phyloP scores from a whole-genome alignment of 2,113 vertebrate species.

The Actenoides lindsayi region DNA sequence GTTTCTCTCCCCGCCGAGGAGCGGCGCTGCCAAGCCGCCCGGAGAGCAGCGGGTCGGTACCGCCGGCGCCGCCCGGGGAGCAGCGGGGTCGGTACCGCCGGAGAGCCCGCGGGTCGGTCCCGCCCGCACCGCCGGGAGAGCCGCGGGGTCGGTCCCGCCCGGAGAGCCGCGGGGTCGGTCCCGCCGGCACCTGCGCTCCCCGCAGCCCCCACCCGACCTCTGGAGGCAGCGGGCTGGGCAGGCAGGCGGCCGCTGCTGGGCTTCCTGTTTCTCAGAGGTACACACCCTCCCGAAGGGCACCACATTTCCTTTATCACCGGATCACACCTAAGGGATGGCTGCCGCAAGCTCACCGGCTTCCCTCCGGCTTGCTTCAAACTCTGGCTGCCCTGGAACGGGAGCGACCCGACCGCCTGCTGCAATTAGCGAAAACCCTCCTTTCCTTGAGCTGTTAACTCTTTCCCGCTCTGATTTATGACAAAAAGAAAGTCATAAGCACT shows the following conservation, averaged over 20 bases:
- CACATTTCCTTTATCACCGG: conserved; percentile 75
- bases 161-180: background rate
- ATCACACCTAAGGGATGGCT: conserved; percentile 77
- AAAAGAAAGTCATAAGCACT: conserved; percentile 24
- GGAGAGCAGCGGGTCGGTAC: background rate
- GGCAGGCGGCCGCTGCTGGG: conserved; percentile 37
- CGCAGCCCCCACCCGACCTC: conserved; percentile 24
- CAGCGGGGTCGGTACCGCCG: background rate
- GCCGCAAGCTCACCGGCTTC: background rate
- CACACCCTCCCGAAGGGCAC: conserved; percentile 77
- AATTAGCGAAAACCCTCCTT: background rate
- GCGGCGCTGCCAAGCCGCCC: conserved; percentile 39
- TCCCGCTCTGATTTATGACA: background rate
- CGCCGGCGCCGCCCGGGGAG: no score
- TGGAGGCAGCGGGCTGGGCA: background rate
- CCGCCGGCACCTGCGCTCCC: conserved; percentile 73
- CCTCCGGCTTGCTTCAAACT: background rate
- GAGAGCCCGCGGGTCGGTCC: background rate
- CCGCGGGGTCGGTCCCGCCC: background rate
- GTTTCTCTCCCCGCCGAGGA: background rate
- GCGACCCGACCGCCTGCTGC: background rate
- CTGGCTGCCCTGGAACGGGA: background rate
- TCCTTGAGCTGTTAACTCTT: background rate
- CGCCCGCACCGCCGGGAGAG: conserved; percentile 68
- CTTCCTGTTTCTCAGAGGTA: conserved; percentile 81